These are phyloP conservation scores for Phymorhynchus buccinoides DNA, from an alignment of 1,140 invertebrate species.

Conservation along the genomic window DNA sequence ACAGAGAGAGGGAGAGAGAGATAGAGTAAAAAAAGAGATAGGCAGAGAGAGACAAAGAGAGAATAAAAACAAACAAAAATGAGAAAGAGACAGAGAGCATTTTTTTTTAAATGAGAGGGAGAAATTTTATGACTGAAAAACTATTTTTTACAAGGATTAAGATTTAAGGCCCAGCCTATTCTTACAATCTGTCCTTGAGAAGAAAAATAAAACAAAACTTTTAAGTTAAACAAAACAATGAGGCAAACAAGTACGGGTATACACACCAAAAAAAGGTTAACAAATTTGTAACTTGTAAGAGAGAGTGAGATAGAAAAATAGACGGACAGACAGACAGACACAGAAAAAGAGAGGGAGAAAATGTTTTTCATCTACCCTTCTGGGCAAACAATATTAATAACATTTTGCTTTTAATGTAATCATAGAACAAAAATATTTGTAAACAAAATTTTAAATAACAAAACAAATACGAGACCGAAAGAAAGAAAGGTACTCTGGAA, in stretches of 20 bases:
- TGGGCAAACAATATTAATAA: too few species aligned
- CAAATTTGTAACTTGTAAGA: not conserved
- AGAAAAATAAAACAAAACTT: too few species aligned
- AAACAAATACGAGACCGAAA: not conserved
- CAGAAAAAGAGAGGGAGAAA: constrained; percentile 27
- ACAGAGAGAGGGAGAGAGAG: too few species aligned
- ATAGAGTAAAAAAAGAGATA: too few species aligned
- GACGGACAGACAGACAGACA: constrained; percentile 1
- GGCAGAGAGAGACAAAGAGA: not conserved
- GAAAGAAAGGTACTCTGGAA: too few species aligned
- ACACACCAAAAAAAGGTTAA: not conserved
- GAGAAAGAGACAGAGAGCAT: not conserved
- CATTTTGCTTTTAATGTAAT: too few species aligned
- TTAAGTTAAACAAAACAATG: too few species aligned
- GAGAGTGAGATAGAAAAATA: not conserved
- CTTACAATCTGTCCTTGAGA: too few species aligned
- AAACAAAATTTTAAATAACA: not conserved
- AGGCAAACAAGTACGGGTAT: too few species aligned
- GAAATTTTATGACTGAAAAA: constrained; percentile 1
- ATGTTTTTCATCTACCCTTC: too few species aligned
- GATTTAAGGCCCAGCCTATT: too few species aligned
- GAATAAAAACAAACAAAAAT: not conserved
- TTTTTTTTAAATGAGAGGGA: not conserved
- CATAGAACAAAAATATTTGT: not conserved
- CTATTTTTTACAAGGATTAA: too few species aligned